Conservation (phyloP, 2,888 invertebrate species). For the Ophion ellenae region DNA sequence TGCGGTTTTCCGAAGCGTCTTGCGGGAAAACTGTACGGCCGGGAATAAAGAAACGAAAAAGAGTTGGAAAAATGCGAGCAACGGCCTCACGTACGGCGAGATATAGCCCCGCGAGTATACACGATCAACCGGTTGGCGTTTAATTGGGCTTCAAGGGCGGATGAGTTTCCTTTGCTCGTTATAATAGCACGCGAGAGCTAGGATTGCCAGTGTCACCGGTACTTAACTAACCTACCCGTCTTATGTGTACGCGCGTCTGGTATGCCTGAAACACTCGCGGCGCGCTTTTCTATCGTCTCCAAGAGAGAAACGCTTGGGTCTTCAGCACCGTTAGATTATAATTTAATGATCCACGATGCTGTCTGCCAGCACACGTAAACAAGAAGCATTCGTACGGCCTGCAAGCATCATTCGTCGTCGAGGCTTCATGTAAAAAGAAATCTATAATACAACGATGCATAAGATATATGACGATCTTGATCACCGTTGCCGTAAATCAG, state of each 20-base stretch:
- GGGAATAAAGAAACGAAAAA: neutral
- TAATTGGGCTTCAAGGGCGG: conserved; percentile 64
- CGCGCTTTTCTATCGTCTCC: neutral
- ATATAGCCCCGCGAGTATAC: neutral
- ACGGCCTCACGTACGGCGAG: conserved; percentile 46
- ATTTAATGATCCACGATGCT: conserved; percentile 13
- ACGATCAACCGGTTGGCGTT: conserved; percentile 48
- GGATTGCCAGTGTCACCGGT: conserved; percentile 62
- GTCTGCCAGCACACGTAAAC: neutral
- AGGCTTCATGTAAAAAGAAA: neutral
- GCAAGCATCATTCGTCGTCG: neutral
- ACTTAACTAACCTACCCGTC: conserved; percentile 16
- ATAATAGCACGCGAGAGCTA: conserved; percentile 36
- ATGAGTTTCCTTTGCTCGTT: conserved; percentile 58
- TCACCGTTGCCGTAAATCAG: neutral
- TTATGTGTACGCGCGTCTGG: neutral
- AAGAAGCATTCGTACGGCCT: neutral
- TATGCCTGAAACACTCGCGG: neutral
- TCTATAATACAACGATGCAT: neutral
- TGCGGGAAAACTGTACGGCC: conserved; percentile 36
- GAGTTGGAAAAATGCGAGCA: conserved; percentile 40
- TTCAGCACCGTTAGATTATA: conserved; percentile 30
- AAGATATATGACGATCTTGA: neutral
- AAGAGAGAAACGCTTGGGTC: neutral
- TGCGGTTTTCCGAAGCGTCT: conserved; percentile 15